A percentile compares a stretch with the other conserved stretches of the same genome.
phyloP scores from a whole-genome alignment of 2,888 invertebrate species.

The Machimus atricapillus region DNA sequence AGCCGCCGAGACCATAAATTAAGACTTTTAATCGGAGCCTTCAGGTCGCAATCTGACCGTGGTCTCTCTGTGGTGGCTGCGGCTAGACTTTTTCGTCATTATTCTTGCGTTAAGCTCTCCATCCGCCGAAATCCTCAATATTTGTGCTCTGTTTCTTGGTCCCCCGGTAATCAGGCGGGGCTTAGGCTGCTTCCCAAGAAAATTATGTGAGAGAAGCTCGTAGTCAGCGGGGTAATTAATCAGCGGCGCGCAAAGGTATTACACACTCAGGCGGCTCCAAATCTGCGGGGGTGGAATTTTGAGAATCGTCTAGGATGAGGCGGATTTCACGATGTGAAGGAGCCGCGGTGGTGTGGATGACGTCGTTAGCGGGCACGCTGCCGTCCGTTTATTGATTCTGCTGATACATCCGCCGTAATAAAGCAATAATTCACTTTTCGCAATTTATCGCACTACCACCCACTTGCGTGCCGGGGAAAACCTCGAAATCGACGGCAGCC shows the following conservation, averaged over 20 bases:
- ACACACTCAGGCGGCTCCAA: not conserved
- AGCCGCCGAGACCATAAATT: constrained; percentile 38
- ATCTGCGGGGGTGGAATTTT: not conserved
- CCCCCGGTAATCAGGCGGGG: not conserved
- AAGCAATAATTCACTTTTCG: constrained; percentile 9
- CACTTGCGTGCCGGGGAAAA: constrained; percentile 15
- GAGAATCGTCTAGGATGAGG: not conserved
- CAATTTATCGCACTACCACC: constrained; percentile 13
- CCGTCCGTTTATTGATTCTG: not conserved
- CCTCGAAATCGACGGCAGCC: not conserved
- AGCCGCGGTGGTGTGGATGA: not conserved
- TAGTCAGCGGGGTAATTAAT: constrained; percentile 24
- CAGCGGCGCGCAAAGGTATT: not conserved
- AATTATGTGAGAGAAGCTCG: not conserved
- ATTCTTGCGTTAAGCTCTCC: constrained; percentile 15
- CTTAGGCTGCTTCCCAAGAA: not conserved
- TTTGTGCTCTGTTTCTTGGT: constrained; percentile 22
- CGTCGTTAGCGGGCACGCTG: not conserved
- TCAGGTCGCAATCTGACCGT: not conserved
- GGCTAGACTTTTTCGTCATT: not conserved
- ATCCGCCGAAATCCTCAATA: constrained; percentile 26
- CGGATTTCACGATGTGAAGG: not conserved
- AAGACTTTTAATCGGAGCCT: constrained; percentile 22
- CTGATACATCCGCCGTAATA: not conserved
- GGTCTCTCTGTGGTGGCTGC: not conserved